Evolutionary conservation across 2,888 invertebrate genomes (phyloP).

Genomic region (Oscheius sp.): DNA sequence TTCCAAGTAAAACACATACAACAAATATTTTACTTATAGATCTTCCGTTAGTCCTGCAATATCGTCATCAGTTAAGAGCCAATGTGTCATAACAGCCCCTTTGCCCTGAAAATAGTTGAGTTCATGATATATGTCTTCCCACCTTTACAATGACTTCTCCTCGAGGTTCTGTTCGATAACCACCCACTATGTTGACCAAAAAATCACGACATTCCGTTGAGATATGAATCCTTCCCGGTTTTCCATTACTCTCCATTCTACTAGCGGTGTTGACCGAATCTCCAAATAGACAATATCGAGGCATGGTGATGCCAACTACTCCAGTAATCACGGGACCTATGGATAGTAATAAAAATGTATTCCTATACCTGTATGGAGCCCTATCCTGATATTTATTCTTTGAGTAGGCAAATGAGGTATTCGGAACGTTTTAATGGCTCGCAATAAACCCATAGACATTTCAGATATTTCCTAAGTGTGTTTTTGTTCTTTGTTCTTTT

Average conservation of each 20-base stretch:
- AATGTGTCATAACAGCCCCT: conserved; percentile 53
- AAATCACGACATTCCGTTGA: conserved; percentile 61
- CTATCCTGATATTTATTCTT: conserved; percentile 60
- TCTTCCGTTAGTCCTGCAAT: conserved; percentile 24
- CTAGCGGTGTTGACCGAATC: conserved; percentile 66
- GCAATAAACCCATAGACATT: conserved; percentile 56
- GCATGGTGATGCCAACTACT: conserved; percentile 62
- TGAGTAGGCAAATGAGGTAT: conserved; percentile 63
- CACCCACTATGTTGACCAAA: conserved; percentile 61
- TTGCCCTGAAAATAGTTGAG: conserved; percentile 58
- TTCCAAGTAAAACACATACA: no score
- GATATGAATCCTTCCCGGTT: conserved; percentile 67
- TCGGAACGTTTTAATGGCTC: conserved; percentile 53
- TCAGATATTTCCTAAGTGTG: conserved; percentile 50
- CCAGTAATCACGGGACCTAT: conserved; percentile 54
- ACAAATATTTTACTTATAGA: no score
- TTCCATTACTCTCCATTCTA: conserved; percentile 66
- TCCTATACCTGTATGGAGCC: conserved; percentile 53
- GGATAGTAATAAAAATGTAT: neutral
- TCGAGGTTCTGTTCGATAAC: conserved; percentile 62
- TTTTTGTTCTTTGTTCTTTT: neutral
- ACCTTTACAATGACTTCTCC: conserved; percentile 68
- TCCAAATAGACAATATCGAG: conserved; percentile 65
- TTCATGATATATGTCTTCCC: no score
- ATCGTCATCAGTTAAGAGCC: conserved; percentile 51